Percentiles rank a stretch among this genome's conserved stretches.
These are phyloP conservation scores for Caenorhabditis sp. DNA, from an alignment of 2,888 invertebrate species.

Conservation along the genomic window DNA sequence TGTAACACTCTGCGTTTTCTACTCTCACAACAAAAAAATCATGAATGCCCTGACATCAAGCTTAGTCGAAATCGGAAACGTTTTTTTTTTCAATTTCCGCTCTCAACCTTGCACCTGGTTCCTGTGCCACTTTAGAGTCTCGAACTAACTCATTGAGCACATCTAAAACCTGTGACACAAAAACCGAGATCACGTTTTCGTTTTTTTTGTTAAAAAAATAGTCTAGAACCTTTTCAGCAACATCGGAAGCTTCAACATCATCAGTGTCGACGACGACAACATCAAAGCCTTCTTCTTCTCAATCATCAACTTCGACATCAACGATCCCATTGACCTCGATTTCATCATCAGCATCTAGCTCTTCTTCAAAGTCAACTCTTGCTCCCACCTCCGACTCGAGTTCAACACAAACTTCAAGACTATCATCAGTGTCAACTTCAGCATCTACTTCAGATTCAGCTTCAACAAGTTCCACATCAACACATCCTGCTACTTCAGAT, in stretches of 20 bases:
- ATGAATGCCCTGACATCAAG: too few species aligned
- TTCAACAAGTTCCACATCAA: not conserved
- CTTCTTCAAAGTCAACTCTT: not conserved
- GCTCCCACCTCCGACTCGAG: not conserved
- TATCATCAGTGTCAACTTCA: not conserved
- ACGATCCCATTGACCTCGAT: not conserved
- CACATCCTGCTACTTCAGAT: not conserved
- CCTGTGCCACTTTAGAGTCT: too few species aligned
- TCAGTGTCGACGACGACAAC: not conserved
- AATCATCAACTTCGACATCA: slow-evolving; percentile 1
- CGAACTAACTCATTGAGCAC: too few species aligned
- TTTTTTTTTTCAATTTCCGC: too few species aligned
- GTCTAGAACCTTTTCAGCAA: not conserved
- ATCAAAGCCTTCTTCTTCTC: not conserved
- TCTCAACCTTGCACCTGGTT: too few species aligned
- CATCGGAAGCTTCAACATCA: not conserved
- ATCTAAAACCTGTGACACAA: too few species aligned
- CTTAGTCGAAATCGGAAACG: too few species aligned
- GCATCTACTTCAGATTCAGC: not conserved
- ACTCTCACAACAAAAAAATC: too few species aligned
- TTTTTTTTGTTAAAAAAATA: too few species aligned
- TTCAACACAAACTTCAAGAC: not conserved
- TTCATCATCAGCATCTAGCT: not conserved
- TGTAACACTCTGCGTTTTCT: too few species aligned
- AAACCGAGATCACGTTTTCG: too few species aligned